Conservation (phyloP, 1,140 invertebrate genomes). For the Periplaneta americana region DNA sequence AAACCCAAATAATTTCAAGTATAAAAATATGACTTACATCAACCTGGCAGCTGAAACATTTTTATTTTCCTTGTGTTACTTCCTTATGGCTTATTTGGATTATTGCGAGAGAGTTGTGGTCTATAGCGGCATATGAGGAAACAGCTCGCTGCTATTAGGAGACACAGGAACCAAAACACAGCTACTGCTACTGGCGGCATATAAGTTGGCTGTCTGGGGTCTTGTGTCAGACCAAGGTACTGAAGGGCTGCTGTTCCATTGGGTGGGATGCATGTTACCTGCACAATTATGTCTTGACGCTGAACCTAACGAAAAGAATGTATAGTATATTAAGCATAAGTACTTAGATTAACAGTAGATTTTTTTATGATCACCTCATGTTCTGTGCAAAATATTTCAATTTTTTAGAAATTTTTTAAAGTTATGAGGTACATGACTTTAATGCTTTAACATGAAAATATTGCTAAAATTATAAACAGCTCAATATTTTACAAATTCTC, state of each 20-base stretch:
- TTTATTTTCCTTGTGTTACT: too few relatives aligned
- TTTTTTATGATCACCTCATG: too few relatives aligned
- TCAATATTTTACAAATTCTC: too few relatives aligned
- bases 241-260: conserved; percentile 65
- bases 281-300: conserved; percentile 75
- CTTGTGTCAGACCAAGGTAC: conserved; percentile 23
- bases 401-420: too few relatives aligned
- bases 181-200: conserved; percentile 9
- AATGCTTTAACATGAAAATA: too few relatives aligned
- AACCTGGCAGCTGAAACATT: not conserved
- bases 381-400: too few relatives aligned
- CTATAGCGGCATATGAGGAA: conserved; percentile 13
- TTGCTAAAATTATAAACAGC: too few relatives aligned
- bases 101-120: conserved; percentile 9
- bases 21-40: not conserved
- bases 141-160: conserved; percentile 7
- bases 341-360: too few relatives aligned
- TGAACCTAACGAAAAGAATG: conserved; percentile 52
- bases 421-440: too few relatives aligned
- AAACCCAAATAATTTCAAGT: too few relatives aligned
- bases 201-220: conserved; percentile 3
- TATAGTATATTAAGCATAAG: too few relatives aligned
- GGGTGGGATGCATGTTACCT: conserved; percentile 66
- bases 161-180: conserved; percentile 19
- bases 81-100: conserved; percentile 18